A percentile compares a stretch with the other conserved stretches of the same genome.
Conservation (phyloP, 2,113 vertebrate species). For the Lepus europaeus region DNA sequence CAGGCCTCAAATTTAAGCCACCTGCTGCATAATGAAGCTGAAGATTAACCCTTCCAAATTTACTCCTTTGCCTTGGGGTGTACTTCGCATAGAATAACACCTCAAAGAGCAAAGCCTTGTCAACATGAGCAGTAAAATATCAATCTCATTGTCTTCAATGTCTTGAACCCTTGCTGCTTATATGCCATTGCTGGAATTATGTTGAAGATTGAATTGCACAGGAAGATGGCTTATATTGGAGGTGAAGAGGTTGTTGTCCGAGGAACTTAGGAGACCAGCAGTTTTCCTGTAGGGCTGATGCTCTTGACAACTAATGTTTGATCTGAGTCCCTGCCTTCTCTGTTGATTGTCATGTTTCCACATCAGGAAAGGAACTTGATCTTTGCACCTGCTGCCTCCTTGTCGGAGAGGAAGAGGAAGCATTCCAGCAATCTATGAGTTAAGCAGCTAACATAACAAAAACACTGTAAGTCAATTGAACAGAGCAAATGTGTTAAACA, state of each 20-base stretch:
- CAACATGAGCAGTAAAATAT: not conserved
- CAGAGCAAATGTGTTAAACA: conserved; percentile 66
- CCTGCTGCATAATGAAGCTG: conserved; percentile 51
- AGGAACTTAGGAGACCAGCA: not conserved
- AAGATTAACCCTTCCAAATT: conserved; percentile 70
- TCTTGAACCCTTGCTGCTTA: not conserved
- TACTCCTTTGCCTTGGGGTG: not conserved
- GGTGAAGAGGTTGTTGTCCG: not conserved
- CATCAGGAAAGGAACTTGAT: conserved; percentile 56
- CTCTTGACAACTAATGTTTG: conserved; percentile 75
- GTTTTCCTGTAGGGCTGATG: conserved; percentile 31
- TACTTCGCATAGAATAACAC: conserved; percentile 24
- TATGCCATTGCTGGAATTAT: not conserved
- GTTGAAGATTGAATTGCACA: not conserved
- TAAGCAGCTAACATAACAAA: conserved; percentile 57
- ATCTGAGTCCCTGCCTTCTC: conserved; percentile 71
- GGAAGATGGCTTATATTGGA: conserved; percentile 9
- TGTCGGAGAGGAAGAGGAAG: conserved; percentile 47
- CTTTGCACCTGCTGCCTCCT: conserved; percentile 78
- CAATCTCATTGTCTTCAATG: not conserved
- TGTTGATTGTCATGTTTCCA: conserved; percentile 70
- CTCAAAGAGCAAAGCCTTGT: not conserved
- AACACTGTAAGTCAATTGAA: conserved; percentile 37
- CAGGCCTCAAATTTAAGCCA: conserved; percentile 73
- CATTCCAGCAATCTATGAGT: not conserved